A percentile compares a stretch with the other conserved stretches of the same genome.
phyloP scores from a whole-genome alignment of 2,888 invertebrate genomes.

The Habroteleia sp. region DNA sequence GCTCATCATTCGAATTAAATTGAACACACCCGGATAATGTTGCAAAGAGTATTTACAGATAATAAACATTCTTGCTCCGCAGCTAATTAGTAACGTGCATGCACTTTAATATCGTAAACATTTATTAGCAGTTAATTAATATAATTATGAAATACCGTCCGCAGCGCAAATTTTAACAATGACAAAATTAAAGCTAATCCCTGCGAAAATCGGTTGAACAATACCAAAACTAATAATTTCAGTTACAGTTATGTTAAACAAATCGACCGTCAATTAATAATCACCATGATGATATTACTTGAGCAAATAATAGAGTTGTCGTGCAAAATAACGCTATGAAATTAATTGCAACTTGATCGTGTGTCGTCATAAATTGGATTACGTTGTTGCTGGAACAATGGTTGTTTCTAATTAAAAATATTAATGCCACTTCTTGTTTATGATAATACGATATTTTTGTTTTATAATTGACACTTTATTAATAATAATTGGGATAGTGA shows the following conservation, averaged over 20 bases:
- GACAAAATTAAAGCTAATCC: conserved; percentile 32
- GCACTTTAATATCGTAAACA: conserved; percentile 57
- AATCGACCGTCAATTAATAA: conserved; percentile 7
- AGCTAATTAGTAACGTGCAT: conserved; percentile 62
- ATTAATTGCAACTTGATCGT: conserved; percentile 4
- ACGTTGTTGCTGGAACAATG: not conserved
- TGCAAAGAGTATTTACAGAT: conserved; percentile 57
- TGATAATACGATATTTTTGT: too few relatives aligned
- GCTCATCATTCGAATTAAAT: conserved; percentile 58
- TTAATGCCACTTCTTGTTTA: not conserved
- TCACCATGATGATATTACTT: not conserved
- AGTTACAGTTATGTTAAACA: conserved; percentile 10
- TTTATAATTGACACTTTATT: too few relatives aligned
- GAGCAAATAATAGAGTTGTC: not conserved
- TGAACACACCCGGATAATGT: conserved; percentile 52
- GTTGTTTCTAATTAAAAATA: not conserved
- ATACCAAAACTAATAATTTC: conserved; percentile 26
- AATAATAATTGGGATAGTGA: too few relatives aligned
- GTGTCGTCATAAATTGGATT: not conserved
- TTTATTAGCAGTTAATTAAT: conserved; percentile 58
- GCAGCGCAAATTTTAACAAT: conserved; percentile 31
- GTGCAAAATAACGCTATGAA: not conserved
- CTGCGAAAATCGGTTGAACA: conserved; percentile 14
- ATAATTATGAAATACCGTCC: conserved; percentile 43
- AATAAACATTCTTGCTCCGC: conserved; percentile 53